Evolutionary conservation across 2,888 invertebrate genomes (phyloP).

Genomic region (Euplexia lucipara): DNA sequence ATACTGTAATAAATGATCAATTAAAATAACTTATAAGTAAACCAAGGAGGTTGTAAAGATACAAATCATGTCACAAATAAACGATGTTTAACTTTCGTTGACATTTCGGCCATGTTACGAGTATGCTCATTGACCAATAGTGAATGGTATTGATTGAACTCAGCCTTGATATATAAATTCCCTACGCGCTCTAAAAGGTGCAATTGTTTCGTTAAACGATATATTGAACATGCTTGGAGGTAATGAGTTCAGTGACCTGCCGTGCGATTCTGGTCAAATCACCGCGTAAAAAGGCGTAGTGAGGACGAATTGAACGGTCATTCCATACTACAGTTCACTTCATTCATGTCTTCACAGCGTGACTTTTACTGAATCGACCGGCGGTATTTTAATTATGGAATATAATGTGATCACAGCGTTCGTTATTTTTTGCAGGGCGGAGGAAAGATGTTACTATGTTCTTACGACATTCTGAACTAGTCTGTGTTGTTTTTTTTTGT

Average conservation of each 20-base stretch:
- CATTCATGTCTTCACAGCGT: too few species aligned
- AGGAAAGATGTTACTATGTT: too few species aligned
- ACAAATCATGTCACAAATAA: conserved; percentile 10
- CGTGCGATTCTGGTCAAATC: too few species aligned
- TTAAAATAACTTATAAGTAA: background rate
- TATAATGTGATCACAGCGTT: too few species aligned
- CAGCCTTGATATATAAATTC: conserved; percentile 47
- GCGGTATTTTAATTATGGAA: too few species aligned
- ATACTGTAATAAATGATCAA: background rate
- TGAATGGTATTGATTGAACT: conserved; percentile 49
- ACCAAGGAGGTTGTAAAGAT: conserved; percentile 29
- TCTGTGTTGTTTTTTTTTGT: too few species aligned
- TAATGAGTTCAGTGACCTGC: conserved; percentile 25
- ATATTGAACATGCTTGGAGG: background rate
- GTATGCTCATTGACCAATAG: conserved; percentile 57
- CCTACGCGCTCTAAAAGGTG: conserved; percentile 32
- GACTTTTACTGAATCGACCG: too few species aligned
- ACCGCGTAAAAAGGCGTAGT: too few species aligned
- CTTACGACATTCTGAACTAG: too few species aligned
- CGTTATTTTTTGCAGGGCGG: too few species aligned
- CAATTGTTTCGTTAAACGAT: conserved; percentile 24
- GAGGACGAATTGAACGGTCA: too few species aligned
- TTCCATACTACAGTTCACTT: too few species aligned
- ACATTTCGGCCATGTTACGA: conserved; percentile 51
- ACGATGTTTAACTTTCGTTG: conserved; percentile 57